Evolutionary conservation across 2,797 vertebrate genomes (phyloP), one percentile per base, ranked within the genome.

Genomic region (Enteromius fasciolatus): DNA sequence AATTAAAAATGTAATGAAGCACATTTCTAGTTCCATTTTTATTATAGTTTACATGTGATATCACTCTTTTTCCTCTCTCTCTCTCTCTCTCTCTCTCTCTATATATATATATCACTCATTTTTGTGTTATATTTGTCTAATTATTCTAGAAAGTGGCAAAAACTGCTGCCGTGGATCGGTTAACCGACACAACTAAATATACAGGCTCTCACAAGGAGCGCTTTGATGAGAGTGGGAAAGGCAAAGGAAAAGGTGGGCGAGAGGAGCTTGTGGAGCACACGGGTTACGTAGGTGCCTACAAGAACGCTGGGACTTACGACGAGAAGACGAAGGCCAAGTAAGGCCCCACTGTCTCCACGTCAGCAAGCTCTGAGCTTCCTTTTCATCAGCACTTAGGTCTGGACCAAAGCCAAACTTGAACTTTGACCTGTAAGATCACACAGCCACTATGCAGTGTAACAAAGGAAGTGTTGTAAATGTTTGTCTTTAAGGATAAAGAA

Each of bases 201-300:
- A 99, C 98, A 0, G 98, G 98, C 0, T 97, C 97, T 0, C 97
- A 98, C 90, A 98, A 97, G 90, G 97, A 97, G 69, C 97, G 98
- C 69, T 99, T 99, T 0, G 96, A 98, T 0, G 94, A 95, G 84
- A 95, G 87, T 0, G 98, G 97, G 54, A 95, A 94, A 80, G 98
- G 98, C 70, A 96, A 93, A 90, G 98, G 98, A 23, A 97, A 96
- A 11, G 93, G 95, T 0, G 98, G 97, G 0, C 94, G 98, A 0
- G 97, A 99, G 91, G 96, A 96, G 89, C 87, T 97, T 8, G 95
- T 97, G 90, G 96, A 97, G 75, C 94, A 93, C 90, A 98, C 96
- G 0, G 98, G 98, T 84, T 99, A 99, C 0, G 98, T 99, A 85
- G 91, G 93, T 0, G 93, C 97, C 59, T 99, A 99, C 93, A 97